phyloP scores from a whole-genome alignment of 2,888 invertebrate genomes.

The Ennomos erosarius region DNA sequence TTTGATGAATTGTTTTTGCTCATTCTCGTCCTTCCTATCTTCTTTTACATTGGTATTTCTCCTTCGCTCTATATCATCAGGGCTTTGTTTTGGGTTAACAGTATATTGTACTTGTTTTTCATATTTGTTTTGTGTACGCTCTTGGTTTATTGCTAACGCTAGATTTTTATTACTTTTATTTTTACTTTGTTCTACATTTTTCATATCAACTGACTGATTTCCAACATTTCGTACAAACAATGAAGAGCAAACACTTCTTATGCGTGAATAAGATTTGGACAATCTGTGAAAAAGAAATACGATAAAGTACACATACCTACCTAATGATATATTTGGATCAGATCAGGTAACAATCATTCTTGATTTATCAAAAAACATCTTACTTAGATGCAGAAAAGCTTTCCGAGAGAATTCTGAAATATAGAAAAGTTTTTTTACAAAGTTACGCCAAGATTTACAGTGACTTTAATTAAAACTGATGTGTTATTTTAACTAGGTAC shows the following conservation, averaged over 20 bases:
- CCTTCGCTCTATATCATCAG: too few relatives aligned
- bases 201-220: too few relatives aligned
- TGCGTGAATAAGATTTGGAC: neutral
- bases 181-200: neutral
- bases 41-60: too few relatives aligned
- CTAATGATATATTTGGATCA: too few relatives aligned
- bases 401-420: slow-evolving; percentile 3
- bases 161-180: too few relatives aligned
- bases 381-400: slow-evolving; percentile 9
- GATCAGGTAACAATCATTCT: too few relatives aligned
- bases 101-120: neutral
- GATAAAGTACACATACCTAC: too few relatives aligned
- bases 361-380: neutral
- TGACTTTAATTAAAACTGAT: too few relatives aligned
- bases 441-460: neutral
- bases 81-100: too few relatives aligned
- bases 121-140: neutral
- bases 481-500: too few relatives aligned
- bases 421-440: neutral
- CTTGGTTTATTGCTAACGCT: too few relatives aligned
- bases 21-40: too few relatives aligned
- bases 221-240: neutral
- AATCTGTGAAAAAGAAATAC: neutral
- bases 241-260: slow-evolving; percentile 5
- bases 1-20: neutral